Evolutionary conservation across 2,888 invertebrate species (phyloP).

Genomic region (Lasioglossum morio): DNA sequence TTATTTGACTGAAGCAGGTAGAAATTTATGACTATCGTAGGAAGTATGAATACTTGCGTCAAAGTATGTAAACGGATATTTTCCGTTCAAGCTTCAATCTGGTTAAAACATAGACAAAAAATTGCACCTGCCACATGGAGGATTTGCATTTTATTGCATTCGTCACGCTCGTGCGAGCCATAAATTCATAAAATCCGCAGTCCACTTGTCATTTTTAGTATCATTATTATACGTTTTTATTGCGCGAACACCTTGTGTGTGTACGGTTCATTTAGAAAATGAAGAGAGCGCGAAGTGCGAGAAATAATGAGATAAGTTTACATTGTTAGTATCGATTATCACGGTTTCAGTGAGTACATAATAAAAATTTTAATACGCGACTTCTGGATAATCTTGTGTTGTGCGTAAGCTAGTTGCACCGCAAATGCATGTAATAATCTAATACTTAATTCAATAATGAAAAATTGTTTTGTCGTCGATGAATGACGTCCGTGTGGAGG

Average conservation of each 20-base stretch:
- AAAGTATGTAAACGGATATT: not conserved
- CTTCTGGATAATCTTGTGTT: not conserved
- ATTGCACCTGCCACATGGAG: not conserved
- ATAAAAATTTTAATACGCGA: not conserved
- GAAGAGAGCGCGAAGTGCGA: not conserved
- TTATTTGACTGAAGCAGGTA: not conserved
- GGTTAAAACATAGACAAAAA: not conserved
- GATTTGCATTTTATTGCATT: conserved; percentile 3
- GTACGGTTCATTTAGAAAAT: not conserved
- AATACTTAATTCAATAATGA: not conserved
- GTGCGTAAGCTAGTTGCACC: too few relatives aligned
- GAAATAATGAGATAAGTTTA: not conserved
- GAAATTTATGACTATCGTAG: not conserved
- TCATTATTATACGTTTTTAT: not conserved
- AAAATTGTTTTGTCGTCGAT: not conserved
- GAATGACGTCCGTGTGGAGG: not conserved
- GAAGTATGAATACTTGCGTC: not conserved
- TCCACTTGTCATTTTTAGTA: not conserved
- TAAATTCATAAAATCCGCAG: not conserved
- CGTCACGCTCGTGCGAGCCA: not conserved
- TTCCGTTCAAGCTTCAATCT: not conserved
- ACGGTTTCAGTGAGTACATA: not conserved
- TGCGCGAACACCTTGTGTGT: not conserved
- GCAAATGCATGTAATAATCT: too few relatives aligned
- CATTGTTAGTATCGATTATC: not conserved